Percentiles rank a stretch among this genome's conserved stretches.
Conservation (phyloP, 2,113 vertebrate genomes). For the Apteryx owenii region DNA sequence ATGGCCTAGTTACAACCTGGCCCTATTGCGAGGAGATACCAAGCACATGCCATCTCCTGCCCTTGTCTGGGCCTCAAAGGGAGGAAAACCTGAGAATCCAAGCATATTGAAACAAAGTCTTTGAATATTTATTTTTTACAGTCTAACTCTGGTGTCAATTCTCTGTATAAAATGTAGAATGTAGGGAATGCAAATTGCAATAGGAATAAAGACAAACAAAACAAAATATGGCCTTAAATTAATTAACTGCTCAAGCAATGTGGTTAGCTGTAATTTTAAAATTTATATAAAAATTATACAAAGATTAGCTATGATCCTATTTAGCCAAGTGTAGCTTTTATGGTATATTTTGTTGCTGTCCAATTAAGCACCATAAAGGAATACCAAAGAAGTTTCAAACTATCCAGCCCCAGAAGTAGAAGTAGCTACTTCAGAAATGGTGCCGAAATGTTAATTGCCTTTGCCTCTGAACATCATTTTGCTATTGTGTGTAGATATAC, state of each 20-base stretch:
- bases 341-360: not conserved
- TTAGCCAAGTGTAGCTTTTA: not conserved
- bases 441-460: not conserved
- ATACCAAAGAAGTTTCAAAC: not conserved
- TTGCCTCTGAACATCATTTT: not conserved
- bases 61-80: not conserved
- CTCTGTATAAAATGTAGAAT: not conserved
- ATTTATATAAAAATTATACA: not conserved
- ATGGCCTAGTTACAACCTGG: not conserved
- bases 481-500: not conserved
- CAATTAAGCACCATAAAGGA: not conserved
- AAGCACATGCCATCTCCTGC: not conserved
- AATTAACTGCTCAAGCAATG: not conserved
- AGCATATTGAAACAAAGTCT: fast-evolving
- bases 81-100: not conserved
- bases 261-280: not conserved
- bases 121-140: not conserved
- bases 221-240: not conserved
- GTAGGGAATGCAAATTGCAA: not conserved
- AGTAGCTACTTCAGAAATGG: not conserved
- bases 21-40: not conserved
- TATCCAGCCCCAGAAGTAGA: not conserved
- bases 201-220: not conserved
- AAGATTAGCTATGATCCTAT: not conserved
- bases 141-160: not conserved